These are phyloP conservation scores for Lophotis ruficrista DNA, from an alignment of 2,113 vertebrate genomes.

Conservation along the genomic window DNA sequence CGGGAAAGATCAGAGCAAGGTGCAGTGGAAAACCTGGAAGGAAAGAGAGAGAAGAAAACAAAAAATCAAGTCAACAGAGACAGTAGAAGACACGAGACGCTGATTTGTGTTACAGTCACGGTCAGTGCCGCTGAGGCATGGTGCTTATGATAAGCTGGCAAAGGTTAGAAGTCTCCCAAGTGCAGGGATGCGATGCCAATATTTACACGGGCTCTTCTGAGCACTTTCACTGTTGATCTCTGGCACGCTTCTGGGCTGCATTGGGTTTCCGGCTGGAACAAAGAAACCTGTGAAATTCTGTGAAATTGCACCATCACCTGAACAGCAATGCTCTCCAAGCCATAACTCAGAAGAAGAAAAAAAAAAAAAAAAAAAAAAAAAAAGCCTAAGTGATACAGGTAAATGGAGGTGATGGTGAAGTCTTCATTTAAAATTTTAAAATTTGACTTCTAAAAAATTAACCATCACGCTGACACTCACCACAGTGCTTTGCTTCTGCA, in stretches of 20 bases:
- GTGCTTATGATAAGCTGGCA: not conserved
- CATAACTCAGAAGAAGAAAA: not conserved
- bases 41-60: not conserved
- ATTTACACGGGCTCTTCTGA: not conserved
- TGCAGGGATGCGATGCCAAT: not conserved
- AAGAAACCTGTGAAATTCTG: not conserved
- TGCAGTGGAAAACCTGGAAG: not conserved
- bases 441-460: not conserved
- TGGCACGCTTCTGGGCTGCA: fast-evolving
- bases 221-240: not conserved
- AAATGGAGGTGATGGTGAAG: not conserved
- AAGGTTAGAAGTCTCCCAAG: not conserved
- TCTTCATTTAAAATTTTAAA: not conserved
- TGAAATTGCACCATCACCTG: not conserved
- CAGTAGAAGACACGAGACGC: fast-evolving
- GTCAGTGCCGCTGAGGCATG: not conserved
- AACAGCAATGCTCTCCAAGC: not conserved
- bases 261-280: fast-evolving
- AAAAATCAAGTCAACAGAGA: not conserved
- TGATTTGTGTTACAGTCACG: not conserved
- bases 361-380: no score
- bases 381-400: no score
- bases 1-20: not conserved
- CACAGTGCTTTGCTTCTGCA: not conserved
- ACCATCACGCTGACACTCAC: no score